These are phyloP conservation scores for Hippolais icterina DNA, from an alignment of 2,113 vertebrate species.

Conservation along the genomic window DNA sequence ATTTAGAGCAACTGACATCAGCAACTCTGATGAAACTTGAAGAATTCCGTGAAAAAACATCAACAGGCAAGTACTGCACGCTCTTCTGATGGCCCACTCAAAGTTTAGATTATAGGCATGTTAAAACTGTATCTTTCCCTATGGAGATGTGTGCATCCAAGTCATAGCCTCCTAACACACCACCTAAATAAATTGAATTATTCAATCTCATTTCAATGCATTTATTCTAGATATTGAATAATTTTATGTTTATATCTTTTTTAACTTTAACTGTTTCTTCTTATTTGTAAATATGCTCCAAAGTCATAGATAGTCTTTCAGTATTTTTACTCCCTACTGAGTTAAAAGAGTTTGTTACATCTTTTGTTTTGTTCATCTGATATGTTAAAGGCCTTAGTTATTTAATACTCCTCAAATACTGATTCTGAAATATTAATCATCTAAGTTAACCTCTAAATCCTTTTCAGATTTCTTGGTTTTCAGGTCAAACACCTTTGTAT, in stretches of 20 bases:
- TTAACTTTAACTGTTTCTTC: background rate
- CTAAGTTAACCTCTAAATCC: background rate
- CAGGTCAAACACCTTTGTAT: background rate
- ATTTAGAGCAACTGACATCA: slow-evolving; percentile 90
- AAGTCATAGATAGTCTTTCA: background rate
- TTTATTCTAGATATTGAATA: background rate
- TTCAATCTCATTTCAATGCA: background rate
- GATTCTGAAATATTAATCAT: background rate
- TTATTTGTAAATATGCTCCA: background rate
- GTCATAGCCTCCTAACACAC: background rate
- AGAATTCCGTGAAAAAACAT: slow-evolving; percentile 94
- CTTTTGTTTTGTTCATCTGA: background rate
- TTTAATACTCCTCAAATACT: background rate
- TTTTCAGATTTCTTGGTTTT: background rate
- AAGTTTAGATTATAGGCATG: background rate
- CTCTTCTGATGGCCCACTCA: background rate
- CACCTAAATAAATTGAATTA: background rate
- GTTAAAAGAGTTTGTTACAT: background rate
- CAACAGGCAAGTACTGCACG: slow-evolving; percentile 83
- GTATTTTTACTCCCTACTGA: background rate
- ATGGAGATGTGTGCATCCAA: background rate
- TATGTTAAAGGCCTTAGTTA: background rate
- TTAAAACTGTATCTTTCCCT: background rate
- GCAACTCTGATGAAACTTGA: slow-evolving; percentile 95
- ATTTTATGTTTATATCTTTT: background rate